phyloP scores from a whole-genome alignment of 2,888 invertebrate genomes.

The Epinotia brunnichana region DNA sequence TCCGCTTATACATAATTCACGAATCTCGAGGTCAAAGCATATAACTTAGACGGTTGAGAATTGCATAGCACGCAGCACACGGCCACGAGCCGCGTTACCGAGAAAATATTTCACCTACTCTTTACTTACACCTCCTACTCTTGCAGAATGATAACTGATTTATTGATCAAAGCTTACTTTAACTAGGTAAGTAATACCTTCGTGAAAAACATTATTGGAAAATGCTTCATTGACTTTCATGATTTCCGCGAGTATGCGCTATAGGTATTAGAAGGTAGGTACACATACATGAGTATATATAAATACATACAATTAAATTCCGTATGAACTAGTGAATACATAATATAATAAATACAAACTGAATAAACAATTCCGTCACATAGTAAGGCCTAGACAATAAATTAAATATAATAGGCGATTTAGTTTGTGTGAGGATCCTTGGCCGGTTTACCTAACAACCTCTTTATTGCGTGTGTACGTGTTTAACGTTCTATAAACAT shows the following conservation, averaged over 20 bases:
- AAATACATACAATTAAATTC: too few species aligned
- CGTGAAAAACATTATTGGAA: background rate
- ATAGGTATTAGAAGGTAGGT: too few species aligned
- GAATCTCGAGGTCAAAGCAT: too few species aligned
- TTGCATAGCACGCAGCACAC: background rate
- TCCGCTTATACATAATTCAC: too few species aligned
- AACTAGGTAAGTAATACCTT: too few species aligned
- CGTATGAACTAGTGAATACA: too few species aligned
- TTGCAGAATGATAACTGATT: constrained; percentile 14
- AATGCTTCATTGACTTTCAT: too few species aligned
- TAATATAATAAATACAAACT: background rate
- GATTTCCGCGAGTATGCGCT: background rate
- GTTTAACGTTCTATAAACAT: constrained; percentile 53
- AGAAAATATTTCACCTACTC: too few species aligned
- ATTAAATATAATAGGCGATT: constrained; percentile 37
- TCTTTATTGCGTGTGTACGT: constrained; percentile 49
- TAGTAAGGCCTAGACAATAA: background rate
- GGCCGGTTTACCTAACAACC: constrained; percentile 56
- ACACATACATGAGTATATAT: too few species aligned
- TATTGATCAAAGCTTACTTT: background rate
- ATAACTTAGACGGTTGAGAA: too few species aligned
- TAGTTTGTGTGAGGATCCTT: constrained; percentile 51
- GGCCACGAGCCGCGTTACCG: background rate
- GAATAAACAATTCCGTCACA: background rate
- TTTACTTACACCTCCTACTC: too few species aligned